These are phyloP conservation scores for Ceratosolen solmsi DNA, from an alignment of 1,140 invertebrate genomes.

Conservation along the genomic window DNA sequence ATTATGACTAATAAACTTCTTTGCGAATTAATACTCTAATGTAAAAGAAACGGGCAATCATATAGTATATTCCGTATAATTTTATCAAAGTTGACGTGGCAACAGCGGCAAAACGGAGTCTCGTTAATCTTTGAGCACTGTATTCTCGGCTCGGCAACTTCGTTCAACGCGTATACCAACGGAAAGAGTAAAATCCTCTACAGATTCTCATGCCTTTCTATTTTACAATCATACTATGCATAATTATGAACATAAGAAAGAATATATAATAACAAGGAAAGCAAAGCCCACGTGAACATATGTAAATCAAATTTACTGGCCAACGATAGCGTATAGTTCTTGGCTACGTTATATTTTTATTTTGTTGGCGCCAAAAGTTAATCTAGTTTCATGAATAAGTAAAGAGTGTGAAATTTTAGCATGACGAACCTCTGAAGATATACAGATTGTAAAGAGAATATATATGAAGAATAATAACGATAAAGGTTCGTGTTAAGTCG, in stretches of 20 bases:
- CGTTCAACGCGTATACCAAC: neutral
- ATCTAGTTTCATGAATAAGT: constrained; percentile 42
- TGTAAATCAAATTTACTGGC: constrained; percentile 43
- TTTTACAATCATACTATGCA: neutral
- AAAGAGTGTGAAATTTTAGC: constrained; percentile 39
- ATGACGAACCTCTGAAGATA: constrained; percentile 18
- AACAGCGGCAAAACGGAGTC: constrained; percentile 10
- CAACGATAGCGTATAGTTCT: neutral
- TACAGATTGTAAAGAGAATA: neutral
- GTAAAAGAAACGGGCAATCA: too few species aligned
- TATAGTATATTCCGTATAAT: constrained; percentile 27
- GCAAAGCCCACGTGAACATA: neutral
- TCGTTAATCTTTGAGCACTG: constrained; percentile 32
- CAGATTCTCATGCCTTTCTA: neutral
- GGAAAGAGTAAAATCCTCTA: neutral
- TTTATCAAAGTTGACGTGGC: constrained; percentile 25
- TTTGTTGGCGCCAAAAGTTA: constrained; percentile 5
- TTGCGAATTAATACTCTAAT: neutral
- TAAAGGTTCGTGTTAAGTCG: neutral
- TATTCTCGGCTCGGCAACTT: neutral
- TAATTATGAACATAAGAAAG: constrained; percentile 12
- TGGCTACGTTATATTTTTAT: neutral
- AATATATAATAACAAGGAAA: constrained; percentile 1
- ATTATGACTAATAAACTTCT: neutral
- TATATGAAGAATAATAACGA: neutral